Evolutionary conservation across 2,113 vertebrate genomes (phyloP), one percentile per base, ranked within the genome.

Genomic region (Notiomystis cincta): DNA sequence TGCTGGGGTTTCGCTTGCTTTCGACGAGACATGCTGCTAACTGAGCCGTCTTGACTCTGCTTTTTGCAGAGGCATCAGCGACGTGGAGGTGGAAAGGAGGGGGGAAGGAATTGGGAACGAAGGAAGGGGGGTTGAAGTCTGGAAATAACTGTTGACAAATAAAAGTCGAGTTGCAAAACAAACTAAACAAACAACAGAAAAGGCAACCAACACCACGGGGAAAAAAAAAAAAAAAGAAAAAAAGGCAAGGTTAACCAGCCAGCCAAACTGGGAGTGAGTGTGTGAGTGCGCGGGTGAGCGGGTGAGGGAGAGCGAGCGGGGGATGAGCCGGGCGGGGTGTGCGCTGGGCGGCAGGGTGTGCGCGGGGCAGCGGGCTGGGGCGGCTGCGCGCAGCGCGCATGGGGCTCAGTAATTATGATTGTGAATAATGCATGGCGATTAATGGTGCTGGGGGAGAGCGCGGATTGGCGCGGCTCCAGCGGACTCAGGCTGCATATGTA

Each of bases 1-100:
- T 99, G 99, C 98, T 99, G 99, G 94, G 99, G 99, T 97, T 99
- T 99, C 97, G 99, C 99, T 98, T 99, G 99, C 98, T 99, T 99
- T 98, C 99, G 99, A 97, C 99, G 99, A 98, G 99, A 99, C 99
- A 99, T 99, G 98, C 98, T 99, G 99, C 96, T 98, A 97, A 94
- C 96, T 96, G 98, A 94, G 98, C 98, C 98, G 98, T 96, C 98
- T 96, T 96, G 98, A 93, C 97, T 97, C 98, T 98, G 98, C 98
- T 98, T 98, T 98, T 98, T 98, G 98, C 98, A 98, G 98, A 98
- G 98, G 98, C 99, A 99, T 99, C 99, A 98, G 99, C 98, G 97
- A 97, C 97, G 96, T 80, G 93, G 97, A 97, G 93, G 88, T 96
- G 92, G 97, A 97, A 96, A 95, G 79, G 89, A 96, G 45, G 3